Evolutionary conservation across 2,797 vertebrate genomes (phyloP).

Genomic region (Megaceryle alcyon): DNA sequence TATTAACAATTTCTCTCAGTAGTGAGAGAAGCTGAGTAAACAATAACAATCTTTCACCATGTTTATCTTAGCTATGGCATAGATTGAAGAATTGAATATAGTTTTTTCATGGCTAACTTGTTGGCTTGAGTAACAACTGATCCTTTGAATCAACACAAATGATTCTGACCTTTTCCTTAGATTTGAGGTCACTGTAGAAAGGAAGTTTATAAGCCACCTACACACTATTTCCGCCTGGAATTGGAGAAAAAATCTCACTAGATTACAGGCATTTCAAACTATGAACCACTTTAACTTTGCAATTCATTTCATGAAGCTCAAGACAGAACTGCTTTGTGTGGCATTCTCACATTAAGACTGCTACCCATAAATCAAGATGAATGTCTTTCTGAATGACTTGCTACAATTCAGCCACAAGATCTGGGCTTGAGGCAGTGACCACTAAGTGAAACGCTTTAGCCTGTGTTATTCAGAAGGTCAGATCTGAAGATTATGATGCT

Average conservation of each 20-base stretch:
- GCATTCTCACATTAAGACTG: neutral
- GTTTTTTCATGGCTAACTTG: constrained; percentile 61
- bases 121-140: constrained; percentile 73
- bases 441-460: neutral
- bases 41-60: constrained; percentile 45
- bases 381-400: constrained; percentile 39
- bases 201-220: constrained; percentile 76
- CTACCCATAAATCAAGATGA: constrained; percentile 40
- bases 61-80: constrained; percentile 72
- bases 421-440: neutral
- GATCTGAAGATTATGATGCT: neutral
- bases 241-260: constrained; percentile 44
- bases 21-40: constrained; percentile 50
- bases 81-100: constrained; percentile 62
- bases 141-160: constrained; percentile 73
- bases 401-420: neutral
- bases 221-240: constrained; percentile 50
- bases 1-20: neutral
- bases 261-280: constrained; percentile 50
- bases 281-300: constrained; percentile 34
- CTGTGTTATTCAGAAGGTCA: neutral
- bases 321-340: constrained; percentile 55
- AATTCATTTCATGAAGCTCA: neutral
- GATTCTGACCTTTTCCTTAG: constrained; percentile 74
- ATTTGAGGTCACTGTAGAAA: constrained; percentile 72